Evolutionary conservation across 2,113 vertebrate species (phyloP).

Genomic region (Nothoprocta perdicaria): DNA sequence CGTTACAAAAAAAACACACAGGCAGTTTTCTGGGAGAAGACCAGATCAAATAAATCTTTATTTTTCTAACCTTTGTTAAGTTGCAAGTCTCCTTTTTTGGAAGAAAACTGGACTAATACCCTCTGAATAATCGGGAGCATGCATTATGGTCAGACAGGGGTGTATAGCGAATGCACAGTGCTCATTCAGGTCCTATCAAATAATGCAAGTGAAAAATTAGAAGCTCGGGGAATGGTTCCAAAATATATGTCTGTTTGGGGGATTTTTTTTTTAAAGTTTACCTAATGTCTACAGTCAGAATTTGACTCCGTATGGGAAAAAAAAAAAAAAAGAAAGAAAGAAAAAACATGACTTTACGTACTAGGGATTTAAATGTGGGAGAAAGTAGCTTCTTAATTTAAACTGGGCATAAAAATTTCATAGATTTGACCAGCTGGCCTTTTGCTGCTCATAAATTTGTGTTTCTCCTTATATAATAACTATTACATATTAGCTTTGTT

Average conservation of each 20-base stretch:
- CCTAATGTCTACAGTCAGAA: slow-evolving; percentile 30
- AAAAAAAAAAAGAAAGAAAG: neutral
- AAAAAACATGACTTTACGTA: neutral
- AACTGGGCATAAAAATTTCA: neutral
- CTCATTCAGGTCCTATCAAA: slow-evolving; percentile 8
- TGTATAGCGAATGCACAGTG: neutral
- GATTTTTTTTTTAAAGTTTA: neutral
- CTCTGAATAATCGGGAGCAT: neutral
- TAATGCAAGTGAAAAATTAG: neutral
- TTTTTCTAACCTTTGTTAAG: slow-evolving; percentile 67
- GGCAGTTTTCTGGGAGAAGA: slow-evolving; percentile 61
- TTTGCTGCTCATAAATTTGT: neutral
- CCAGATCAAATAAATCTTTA: slow-evolving; percentile 68
- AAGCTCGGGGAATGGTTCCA: slow-evolving; percentile 1
- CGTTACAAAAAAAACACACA: slow-evolving; percentile 43
- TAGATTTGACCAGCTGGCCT: slow-evolving; percentile 7
- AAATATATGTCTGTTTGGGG: slow-evolving; percentile 29
- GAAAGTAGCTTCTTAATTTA: neutral
- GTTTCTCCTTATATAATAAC: neutral
- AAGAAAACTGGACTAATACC: slow-evolving; percentile 44
- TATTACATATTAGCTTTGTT: neutral
- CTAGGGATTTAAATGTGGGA: neutral
- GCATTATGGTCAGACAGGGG: neutral
- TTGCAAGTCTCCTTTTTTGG: slow-evolving; percentile 60
- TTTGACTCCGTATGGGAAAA: neutral